Evolutionary conservation across 2,797 vertebrate species (phyloP).

Genomic region (Decapterus maruadsi): DNA sequence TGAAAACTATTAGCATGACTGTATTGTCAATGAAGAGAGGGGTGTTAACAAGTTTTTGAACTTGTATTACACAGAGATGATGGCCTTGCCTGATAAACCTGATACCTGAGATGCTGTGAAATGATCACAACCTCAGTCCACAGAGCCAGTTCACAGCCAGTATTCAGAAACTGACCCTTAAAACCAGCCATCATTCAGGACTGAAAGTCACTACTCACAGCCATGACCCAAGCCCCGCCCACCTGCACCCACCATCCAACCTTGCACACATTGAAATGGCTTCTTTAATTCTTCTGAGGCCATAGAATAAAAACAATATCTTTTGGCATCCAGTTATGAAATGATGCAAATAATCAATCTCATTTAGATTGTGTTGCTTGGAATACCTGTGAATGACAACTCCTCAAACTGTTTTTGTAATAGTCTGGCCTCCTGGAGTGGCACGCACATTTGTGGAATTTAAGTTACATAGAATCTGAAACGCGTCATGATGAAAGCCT

Average conservation of each 20-base stretch:
- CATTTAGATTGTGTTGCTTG: conserved; percentile 1
- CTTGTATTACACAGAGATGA: not conserved
- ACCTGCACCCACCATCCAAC: too few species aligned
- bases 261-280: not conserved
- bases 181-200: too few species aligned
- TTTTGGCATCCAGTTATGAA: conserved; percentile 13
- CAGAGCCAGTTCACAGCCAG: too few species aligned
- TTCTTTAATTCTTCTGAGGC: conserved; percentile 8
- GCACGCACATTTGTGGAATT: conserved; percentile 68
- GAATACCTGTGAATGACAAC: conserved; percentile 40
- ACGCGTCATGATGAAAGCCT: conserved; percentile 67
- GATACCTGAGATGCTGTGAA: too few species aligned
- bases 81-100: not conserved
- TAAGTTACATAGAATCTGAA: conserved; percentile 64
- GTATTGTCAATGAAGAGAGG: not conserved
- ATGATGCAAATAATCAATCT: not conserved
- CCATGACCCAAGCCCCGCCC: too few species aligned
- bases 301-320: conserved; percentile 3
- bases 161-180: too few species aligned
- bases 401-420: conserved; percentile 35
- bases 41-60: not conserved
- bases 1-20: not conserved
- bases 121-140: too few species aligned
- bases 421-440: conserved; percentile 36
- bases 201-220: too few species aligned